A percentile compares a stretch with the other conserved stretches of the same genome.
phyloP scores from a whole-genome alignment of 1,140 invertebrate genomes.

The Philotrypesis tridentata region DNA sequence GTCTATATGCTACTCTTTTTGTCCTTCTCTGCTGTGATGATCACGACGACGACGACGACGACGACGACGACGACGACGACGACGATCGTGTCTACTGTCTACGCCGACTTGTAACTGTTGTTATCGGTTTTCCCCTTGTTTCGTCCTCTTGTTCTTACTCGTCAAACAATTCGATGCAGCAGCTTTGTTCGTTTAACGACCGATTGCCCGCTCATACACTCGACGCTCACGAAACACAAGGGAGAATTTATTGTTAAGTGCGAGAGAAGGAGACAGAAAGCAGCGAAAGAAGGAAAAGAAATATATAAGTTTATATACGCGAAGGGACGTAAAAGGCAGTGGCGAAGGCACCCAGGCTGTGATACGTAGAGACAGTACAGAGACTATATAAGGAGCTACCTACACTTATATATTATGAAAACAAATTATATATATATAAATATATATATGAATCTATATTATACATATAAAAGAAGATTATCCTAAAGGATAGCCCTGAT shows the following conservation, averaged over 20 bases:
- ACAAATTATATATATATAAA: background rate
- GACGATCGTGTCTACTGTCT: background rate
- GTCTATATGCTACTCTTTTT: background rate
- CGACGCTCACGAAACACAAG: background rate
- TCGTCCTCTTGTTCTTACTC: background rate
- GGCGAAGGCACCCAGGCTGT: slow-evolving; percentile 73
- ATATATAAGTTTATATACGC: slow-evolving; percentile 21
- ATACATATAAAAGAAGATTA: slow-evolving; percentile 50
- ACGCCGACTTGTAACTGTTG: slow-evolving; percentile 1
- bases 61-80: too few relatives aligned
- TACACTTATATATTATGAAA: slow-evolving; percentile 67
- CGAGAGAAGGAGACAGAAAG: slow-evolving; percentile 13
- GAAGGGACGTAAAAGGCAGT: slow-evolving; percentile 63
- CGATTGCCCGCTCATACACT: background rate
- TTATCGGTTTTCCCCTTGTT: background rate
- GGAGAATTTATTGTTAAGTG: slow-evolving; percentile 11
- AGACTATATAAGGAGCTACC: slow-evolving; percentile 72
- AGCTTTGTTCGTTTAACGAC: background rate
- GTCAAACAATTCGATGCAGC: background rate
- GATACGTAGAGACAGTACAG: slow-evolving; percentile 74
- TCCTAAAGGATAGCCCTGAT: slow-evolving; percentile 66
- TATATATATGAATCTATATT: slow-evolving; percentile 30
- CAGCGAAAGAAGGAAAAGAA: background rate
- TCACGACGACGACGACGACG: too few relatives aligned
- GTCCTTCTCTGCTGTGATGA: background rate